These are phyloP conservation scores for Wasmannia auropunctata DNA, from an alignment of 1,140 invertebrate genomes.

Conservation along the genomic window DNA sequence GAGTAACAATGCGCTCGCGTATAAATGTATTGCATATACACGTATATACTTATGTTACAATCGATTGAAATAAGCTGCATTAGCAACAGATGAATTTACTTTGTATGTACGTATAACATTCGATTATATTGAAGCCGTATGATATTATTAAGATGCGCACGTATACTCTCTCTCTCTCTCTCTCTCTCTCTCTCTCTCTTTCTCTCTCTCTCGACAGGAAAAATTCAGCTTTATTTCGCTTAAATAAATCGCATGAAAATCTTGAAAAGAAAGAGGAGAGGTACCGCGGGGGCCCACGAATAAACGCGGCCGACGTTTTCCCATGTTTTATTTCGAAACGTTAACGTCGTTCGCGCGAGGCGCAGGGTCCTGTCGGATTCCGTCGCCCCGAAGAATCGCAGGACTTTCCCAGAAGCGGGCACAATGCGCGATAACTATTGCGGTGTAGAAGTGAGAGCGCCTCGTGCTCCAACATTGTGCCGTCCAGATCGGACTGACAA, in stretches of 20 bases:
- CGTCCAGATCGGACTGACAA: constrained; percentile 9
- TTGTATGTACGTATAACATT: too few relatives aligned
- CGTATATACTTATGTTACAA: background rate
- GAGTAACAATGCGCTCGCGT: background rate
- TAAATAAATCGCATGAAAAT: background rate
- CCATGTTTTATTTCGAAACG: constrained; percentile 41
- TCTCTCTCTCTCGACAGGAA: background rate
- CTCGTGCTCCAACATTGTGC: background rate
- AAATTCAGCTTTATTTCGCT: background rate
- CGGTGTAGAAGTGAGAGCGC: constrained; percentile 16
- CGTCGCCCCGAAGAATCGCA: constrained; percentile 26
- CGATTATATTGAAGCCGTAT: background rate
- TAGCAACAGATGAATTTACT: background rate
- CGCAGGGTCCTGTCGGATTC: background rate
- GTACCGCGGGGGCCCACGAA: background rate
- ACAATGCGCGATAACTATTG: constrained; percentile 15
- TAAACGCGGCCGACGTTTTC: constrained; percentile 20
- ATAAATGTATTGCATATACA: background rate
- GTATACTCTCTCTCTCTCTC: too few relatives aligned
- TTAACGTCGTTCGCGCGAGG: background rate
- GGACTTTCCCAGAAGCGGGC: background rate
- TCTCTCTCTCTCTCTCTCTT: too few relatives aligned
- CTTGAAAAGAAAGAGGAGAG: background rate
- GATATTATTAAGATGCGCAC: background rate
- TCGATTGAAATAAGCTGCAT: background rate